Base-by-base conservation (phyloP, 1,140 invertebrate genomes). In the Drosophila tsacasi region DNA sequence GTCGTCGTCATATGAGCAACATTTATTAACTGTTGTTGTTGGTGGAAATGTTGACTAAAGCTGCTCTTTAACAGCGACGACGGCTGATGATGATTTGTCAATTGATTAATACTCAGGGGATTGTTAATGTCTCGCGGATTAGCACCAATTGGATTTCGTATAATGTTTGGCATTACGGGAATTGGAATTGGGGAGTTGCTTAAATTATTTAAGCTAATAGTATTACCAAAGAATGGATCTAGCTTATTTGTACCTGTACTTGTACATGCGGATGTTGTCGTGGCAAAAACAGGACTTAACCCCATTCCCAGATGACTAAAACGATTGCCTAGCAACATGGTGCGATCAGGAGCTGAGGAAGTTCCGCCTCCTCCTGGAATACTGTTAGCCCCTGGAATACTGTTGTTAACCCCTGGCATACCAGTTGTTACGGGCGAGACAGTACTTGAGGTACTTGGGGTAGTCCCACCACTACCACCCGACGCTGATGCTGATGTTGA, bases 121-220 rank as follows among this genome's bases (percentile, higher is more conserved):
- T 98, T 98, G 94, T 98, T 98, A 64, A 97, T 96, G 94, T 98
- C 97, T 80, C 97, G 95, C 13, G 97, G 97, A 93, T 98, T 98
- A 12, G 97, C 97, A 60, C 97, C 97, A 40, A 98, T 97, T 21
- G 97, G 97, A 92, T 97, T 95, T 19, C 91, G 79, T 25, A 83
- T 80, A 21, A 79, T 32, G 21, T 50, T 71, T 27, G 47, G 44
- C n/a, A 67, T 46, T 25, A 37, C 47, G 32, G 54, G 64, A 32
- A 65, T 47, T 12, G 21, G 35, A 39, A 57, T 63, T 63, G 27
- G n/a, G 21, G 67, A 58, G 42, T 57, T 54, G 42, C 44, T 72
- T 62, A 76, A 37, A 47, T 44, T 63, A 71, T 47, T 69, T 54
- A 76, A 66, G 54, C 63, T 59, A 42, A 64, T 61, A 55, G 54